These are phyloP conservation scores for Beris morrisii DNA, from an alignment of 2,888 invertebrate genomes.

Conservation along the genomic window DNA sequence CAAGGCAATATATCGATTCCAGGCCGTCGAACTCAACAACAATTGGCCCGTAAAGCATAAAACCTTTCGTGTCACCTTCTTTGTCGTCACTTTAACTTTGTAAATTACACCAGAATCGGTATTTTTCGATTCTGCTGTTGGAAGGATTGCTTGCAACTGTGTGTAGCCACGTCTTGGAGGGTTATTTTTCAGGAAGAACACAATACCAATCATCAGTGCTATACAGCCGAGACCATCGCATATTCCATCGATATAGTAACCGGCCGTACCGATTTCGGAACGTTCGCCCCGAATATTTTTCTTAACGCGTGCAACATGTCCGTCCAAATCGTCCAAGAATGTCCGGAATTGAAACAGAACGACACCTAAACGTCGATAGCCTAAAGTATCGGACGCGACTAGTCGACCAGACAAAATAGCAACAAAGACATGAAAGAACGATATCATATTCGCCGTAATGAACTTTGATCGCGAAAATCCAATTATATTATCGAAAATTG, in stretches of 20 bases:
- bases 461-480: conserved; percentile 64
- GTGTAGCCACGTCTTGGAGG: conserved; percentile 74
- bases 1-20: conserved; percentile 82
- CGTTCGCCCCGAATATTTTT: conserved; percentile 75
- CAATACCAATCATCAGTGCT: conserved; percentile 70
- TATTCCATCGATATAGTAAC: conserved; percentile 80
- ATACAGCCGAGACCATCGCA: conserved; percentile 78
- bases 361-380: conserved; percentile 72
- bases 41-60: conserved; percentile 71
- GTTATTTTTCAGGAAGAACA: conserved; percentile 70
- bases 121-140: conserved; percentile 56
- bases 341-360: conserved; percentile 78
- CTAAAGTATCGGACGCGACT: conserved; percentile 71
- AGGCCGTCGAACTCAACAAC: conserved; percentile 72
- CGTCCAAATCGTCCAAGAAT: conserved; percentile 84
- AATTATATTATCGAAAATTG: conserved; percentile 68
- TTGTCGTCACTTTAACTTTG: conserved; percentile 69
- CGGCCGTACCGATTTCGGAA: conserved; percentile 77
- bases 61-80: conserved; percentile 67
- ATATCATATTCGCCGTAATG: conserved; percentile 83
- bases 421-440: conserved; percentile 75
- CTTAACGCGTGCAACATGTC: conserved; percentile 78
- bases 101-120: conserved; percentile 63
- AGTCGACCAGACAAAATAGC: conserved; percentile 75
- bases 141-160: conserved; percentile 63